Evolutionary conservation across 2,888 invertebrate species (phyloP).

Genomic region (Amblyjoppa fuscipennis): DNA sequence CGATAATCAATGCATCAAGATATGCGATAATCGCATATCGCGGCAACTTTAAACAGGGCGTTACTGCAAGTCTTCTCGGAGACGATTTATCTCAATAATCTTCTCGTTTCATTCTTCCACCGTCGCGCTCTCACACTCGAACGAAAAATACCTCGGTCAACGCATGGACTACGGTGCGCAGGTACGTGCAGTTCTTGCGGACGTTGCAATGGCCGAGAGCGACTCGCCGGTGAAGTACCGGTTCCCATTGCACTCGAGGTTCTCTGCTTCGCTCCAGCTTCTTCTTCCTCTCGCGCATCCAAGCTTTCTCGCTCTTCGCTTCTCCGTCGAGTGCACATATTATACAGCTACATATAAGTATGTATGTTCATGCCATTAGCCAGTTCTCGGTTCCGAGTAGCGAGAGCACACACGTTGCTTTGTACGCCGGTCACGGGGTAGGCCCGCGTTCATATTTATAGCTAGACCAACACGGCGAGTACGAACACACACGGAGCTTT

Average conservation of each 20-base stretch:
- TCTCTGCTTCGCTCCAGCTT: constrained; percentile 71
- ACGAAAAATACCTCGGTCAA: constrained; percentile 29
- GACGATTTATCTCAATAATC: constrained; percentile 19
- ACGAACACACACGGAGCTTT: constrained; percentile 1
- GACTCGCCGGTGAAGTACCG: constrained; percentile 71
- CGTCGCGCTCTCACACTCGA: constrained; percentile 15
- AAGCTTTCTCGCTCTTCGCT: constrained; percentile 22
- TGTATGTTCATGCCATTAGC: constrained; percentile 54
- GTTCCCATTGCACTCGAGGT: constrained; percentile 70
- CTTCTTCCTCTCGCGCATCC: constrained; percentile 28
- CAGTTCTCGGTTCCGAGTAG: constrained; percentile 38
- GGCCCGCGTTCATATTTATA: constrained; percentile 79
- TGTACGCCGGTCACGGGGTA: constrained; percentile 79
- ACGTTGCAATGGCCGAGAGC: constrained; percentile 56
- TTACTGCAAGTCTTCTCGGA: constrained; percentile 26
- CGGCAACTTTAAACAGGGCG: constrained; percentile 39
- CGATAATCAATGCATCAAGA: neutral
- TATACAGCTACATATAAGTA: neutral
- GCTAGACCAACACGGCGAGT: constrained; percentile 67
- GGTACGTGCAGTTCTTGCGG: constrained; percentile 35
- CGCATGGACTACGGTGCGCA: constrained; percentile 13
- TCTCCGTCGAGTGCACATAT: constrained; percentile 14
- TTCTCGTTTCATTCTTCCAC: constrained; percentile 26
- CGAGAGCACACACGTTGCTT: constrained; percentile 60
- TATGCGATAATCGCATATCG: constrained; percentile 14